Conservation (phyloP, 2,113 vertebrate species). For the Silurus glanis region DNA sequence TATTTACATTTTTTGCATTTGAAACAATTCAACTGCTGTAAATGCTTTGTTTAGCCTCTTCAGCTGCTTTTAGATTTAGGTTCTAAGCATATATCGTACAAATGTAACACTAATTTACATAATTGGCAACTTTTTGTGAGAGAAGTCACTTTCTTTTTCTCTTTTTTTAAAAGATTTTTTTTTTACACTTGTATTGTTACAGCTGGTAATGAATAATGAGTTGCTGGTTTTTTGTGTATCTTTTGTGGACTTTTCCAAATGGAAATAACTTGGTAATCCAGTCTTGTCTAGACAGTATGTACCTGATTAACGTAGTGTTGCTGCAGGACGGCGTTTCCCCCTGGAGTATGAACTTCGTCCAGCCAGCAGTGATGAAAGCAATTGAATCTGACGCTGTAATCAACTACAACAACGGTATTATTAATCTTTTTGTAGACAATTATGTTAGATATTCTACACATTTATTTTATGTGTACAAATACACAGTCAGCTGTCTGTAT, state of each 20-base stretch:
- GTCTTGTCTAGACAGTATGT: slow-evolving; percentile 52
- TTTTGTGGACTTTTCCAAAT: slow-evolving; percentile 29
- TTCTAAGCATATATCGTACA: no score
- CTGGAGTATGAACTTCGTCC: slow-evolving; percentile 68
- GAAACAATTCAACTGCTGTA: not conserved
- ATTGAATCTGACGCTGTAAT: slow-evolving; percentile 64
- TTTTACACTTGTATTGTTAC: not conserved
- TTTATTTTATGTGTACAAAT: not conserved
- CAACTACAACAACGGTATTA: slow-evolving; percentile 60
- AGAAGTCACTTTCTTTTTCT: not conserved
- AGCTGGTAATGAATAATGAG: slow-evolving; percentile 20
- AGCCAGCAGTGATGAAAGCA: slow-evolving; percentile 66
- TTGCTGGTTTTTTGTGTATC: slow-evolving; percentile 24
- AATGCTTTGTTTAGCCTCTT: not conserved
- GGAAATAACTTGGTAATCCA: not conserved
- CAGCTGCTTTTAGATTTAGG: no score
- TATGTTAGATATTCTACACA: not conserved
- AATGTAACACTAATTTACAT: not conserved
- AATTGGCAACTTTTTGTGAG: no score
- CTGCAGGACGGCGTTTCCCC: slow-evolving; percentile 78
- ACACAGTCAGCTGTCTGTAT: not conserved
- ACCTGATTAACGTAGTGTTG: slow-evolving; percentile 82
- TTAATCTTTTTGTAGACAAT: not conserved
- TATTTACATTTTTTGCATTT: not conserved
- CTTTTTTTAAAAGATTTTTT: not conserved